Conservation (phyloP, 2,888 invertebrate genomes). For the Trachelus stipa region DNA sequence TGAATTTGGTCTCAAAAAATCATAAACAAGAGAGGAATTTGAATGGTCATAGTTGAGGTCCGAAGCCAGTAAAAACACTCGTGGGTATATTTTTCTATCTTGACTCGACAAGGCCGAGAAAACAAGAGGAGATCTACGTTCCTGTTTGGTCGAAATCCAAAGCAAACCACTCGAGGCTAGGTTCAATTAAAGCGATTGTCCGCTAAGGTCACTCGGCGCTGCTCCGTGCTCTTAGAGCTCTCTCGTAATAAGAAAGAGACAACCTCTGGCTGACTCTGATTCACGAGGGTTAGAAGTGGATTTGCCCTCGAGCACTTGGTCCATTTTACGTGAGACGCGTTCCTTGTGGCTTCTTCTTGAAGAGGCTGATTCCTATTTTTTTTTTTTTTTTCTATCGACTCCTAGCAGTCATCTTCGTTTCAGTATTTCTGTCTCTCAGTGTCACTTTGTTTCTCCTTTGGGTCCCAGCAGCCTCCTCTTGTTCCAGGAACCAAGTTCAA, state of each 20-base stretch:
- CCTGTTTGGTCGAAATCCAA: slow-evolving; percentile 12
- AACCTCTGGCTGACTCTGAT: not conserved
- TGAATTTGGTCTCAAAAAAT: not conserved
- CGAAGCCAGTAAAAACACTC: not conserved
- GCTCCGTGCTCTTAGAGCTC: not conserved
- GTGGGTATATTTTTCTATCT: not conserved
- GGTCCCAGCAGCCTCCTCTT: not conserved
- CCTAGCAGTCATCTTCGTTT: not conserved
- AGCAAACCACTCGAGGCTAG: slow-evolving; percentile 6
- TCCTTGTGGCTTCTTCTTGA: not conserved
- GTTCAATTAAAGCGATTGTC: slow-evolving; percentile 12
- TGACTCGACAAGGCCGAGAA: not conserved
- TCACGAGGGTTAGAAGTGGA: not conserved
- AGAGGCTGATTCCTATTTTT: not conserved
- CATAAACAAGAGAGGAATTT: not conserved
- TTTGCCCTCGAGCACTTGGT: not conserved
- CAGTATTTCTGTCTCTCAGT: not conserved
- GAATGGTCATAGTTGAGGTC: not conserved
- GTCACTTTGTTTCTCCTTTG: not conserved
- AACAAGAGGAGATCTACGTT: not conserved
- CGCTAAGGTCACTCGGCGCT: not conserved
- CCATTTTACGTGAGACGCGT: not conserved
- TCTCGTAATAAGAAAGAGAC: not conserved
- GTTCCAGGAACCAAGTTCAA: not conserved
- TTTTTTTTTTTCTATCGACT: not conserved